phyloP scores from a whole-genome alignment of 1,140 invertebrate genomes.

The Papilio aristodemus region DNA sequence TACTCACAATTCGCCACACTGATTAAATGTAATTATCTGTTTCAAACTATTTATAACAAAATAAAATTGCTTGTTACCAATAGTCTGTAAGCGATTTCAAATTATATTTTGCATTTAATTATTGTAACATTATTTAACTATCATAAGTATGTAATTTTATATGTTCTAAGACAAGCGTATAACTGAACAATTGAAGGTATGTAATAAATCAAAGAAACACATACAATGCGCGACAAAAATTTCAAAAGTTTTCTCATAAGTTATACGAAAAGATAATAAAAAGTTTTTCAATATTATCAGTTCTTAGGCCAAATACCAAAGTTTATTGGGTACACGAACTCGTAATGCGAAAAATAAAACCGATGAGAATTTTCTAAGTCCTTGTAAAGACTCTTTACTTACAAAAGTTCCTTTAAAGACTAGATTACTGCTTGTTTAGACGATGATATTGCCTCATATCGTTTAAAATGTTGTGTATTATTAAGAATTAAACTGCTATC shows the following conservation, averaged over 20 bases:
- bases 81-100: too few species aligned
- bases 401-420: background rate
- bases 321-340: background rate
- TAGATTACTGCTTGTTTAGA: background rate
- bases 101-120: background rate
- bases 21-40: too few species aligned
- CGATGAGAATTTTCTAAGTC: background rate
- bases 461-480: too few species aligned
- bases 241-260: slow-evolving; percentile 12
- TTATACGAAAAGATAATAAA: slow-evolving; percentile 6
- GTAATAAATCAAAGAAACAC: slow-evolving; percentile 3
- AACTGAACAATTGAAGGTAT: background rate
- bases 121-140: too few species aligned
- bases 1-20: background rate
- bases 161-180: too few species aligned
- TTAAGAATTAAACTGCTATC: too few species aligned
- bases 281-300: slow-evolving; percentile 16
- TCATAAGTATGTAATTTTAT: too few species aligned
- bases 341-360: background rate
- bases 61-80: too few species aligned
- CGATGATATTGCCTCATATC: background rate
- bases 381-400: background rate
- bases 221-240: background rate
- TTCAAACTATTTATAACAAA: too few species aligned
- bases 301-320: slow-evolving; percentile 6